Conservation (phyloP, 1,140 invertebrate genomes). For the Steinernema khuongi region DNA sequence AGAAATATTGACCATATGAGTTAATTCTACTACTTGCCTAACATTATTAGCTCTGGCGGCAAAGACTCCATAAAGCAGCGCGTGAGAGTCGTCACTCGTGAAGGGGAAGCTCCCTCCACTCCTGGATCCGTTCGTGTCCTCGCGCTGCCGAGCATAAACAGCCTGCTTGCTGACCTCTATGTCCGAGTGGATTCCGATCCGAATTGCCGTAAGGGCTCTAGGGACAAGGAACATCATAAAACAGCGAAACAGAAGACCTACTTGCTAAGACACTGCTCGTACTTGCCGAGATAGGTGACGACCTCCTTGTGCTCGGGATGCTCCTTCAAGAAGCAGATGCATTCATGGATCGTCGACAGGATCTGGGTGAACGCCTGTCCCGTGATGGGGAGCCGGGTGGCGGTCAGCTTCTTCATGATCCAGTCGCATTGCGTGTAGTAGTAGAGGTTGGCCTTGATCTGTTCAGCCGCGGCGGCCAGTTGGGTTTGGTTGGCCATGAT, state of each 20-base stretch:
- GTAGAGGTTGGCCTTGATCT: slow-evolving; percentile 55
- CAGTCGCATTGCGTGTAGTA: slow-evolving; percentile 58
- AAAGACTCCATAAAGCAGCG: slow-evolving; percentile 55
- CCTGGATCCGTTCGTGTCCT: neutral
- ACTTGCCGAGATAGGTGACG: slow-evolving; percentile 48
- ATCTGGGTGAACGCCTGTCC: slow-evolving; percentile 56
- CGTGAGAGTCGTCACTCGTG: slow-evolving; percentile 53
- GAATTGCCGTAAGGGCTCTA: slow-evolving; percentile 57
- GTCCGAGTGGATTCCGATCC: slow-evolving; percentile 48
- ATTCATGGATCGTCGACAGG: slow-evolving; percentile 55
- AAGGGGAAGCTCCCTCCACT: neutral
- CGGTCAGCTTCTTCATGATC: slow-evolving; percentile 50
- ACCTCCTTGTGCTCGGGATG: slow-evolving; percentile 52
- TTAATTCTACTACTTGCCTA: slow-evolving; percentile 38
- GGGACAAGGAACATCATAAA: slow-evolving; percentile 17
- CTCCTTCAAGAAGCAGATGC: slow-evolving; percentile 44
- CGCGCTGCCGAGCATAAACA: slow-evolving; percentile 43
- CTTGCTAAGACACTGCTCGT: slow-evolving; percentile 56
- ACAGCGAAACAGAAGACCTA: slow-evolving; percentile 17
- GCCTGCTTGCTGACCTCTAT: slow-evolving; percentile 47
- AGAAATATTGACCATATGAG: slow-evolving; percentile 13
- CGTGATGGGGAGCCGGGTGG: slow-evolving; percentile 40
- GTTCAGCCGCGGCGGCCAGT: slow-evolving; percentile 50
- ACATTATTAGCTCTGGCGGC: slow-evolving; percentile 50
- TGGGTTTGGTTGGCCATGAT: slow-evolving; percentile 56